These are phyloP conservation scores for Arvicola amphibius DNA, from an alignment of 2,797 vertebrate genomes.

Conservation along the genomic window DNA sequence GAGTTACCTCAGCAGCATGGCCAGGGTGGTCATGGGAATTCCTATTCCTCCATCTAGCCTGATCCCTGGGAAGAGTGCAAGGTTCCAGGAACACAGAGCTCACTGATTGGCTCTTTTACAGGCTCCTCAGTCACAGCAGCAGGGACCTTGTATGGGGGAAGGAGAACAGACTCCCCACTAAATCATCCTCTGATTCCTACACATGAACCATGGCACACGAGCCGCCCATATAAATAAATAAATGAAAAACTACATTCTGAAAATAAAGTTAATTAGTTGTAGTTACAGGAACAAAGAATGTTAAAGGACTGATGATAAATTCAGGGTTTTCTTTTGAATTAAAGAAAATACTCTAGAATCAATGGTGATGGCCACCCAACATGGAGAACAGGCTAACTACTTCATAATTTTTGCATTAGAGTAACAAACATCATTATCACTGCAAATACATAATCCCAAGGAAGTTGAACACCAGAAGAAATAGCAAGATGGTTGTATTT, in stretches of 20 bases:
- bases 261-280: neutral
- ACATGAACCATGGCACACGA: neutral
- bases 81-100: neutral
- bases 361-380: neutral
- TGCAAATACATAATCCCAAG: neutral
- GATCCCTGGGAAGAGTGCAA: neutral
- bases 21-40: neutral
- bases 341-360: neutral
- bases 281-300: neutral
- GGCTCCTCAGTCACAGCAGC: neutral
- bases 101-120: neutral
- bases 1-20: neutral
- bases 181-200: neutral
- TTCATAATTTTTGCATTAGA: slow-evolving; percentile 1
- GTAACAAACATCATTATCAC: neutral
- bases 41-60: neutral
- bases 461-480: neutral
- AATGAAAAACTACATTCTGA: neutral
- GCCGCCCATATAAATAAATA: neutral
- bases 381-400: neutral
- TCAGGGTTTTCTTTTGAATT: neutral
- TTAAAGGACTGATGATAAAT: neutral
- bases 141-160: neutral
- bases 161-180: neutral
- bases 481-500: neutral